phyloP scores from a whole-genome alignment of 2,888 invertebrate species.

The Aelia acuminata region DNA sequence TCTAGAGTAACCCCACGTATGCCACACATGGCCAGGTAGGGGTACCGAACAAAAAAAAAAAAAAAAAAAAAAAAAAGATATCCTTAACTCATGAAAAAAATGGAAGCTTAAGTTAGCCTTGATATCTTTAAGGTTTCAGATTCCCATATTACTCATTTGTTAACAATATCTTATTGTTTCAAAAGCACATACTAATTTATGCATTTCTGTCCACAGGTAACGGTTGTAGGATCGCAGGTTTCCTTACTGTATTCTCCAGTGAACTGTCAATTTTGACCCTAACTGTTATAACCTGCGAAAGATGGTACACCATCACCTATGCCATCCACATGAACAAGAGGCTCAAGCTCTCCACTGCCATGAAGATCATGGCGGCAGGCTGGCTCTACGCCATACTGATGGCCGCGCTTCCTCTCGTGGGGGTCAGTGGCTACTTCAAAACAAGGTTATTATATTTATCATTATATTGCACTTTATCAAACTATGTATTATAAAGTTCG shows the following conservation, averaged over 20 bases:
- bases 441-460: conserved; percentile 70
- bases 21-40: too few species aligned
- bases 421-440: conserved; percentile 77
- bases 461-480: background rate
- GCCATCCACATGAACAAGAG: conserved; percentile 76
- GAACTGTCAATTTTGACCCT: conserved; percentile 78
- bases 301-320: conserved; percentile 75
- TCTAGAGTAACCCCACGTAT: too few species aligned
- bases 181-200: too few species aligned
- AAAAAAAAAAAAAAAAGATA: too few species aligned
- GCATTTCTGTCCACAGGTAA: conserved; percentile 68
- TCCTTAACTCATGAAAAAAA: too few species aligned
- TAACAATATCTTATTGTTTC: too few species aligned
- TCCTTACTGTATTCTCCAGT: conserved; percentile 76
- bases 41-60: too few species aligned
- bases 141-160: too few species aligned
- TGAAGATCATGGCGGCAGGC: conserved; percentile 74
- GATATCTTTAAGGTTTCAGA: too few species aligned
- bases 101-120: too few species aligned
- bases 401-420: conserved; percentile 76
- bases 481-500: too few species aligned
- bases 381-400: conserved; percentile 75
- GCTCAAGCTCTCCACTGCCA: conserved; percentile 74
- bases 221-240: conserved; percentile 77
- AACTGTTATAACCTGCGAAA: conserved; percentile 77